Evolutionary conservation across 2,888 invertebrate species (phyloP), one percentile per base, ranked within the genome.

Genomic region (Petrolisthes manimaculis): DNA sequence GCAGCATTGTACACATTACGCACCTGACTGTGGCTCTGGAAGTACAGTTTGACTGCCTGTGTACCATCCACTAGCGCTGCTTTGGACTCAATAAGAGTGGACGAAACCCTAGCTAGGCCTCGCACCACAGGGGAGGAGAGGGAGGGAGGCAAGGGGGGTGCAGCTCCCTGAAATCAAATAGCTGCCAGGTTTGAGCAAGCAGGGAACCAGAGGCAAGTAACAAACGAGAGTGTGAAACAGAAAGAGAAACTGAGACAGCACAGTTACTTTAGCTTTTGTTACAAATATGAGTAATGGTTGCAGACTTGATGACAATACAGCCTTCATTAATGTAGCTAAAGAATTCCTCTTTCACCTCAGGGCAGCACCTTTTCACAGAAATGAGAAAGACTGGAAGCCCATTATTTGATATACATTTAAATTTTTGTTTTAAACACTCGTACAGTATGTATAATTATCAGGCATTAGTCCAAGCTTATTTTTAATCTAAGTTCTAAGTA

Each of bases 21-120:
- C 84, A 88, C 88, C 88, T 88, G 84, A 21, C 75, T 84, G 18
- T 77, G 80, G 79, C 88, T 80, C 84, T 88, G 88, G 67, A 84
- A 81, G 88, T 88, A 88, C 74, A 84, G 78, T 74, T 67, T 81
- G 84, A 88, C 54, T 54, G 84, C 84, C 67, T 88, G 79, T 74
- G 67, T 84, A 84, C 88, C 84, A 56, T 80, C 88, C 80, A 88
- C 79, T 24, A 88, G 88, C 55, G 88, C 84, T 79, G 84, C 88
- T 18, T 83, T 77, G 61, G 87, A 67, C 55, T 69, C 83, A 88
- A 83, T 79, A 71, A 84, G 84, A 61, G 88, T 79, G 69, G 85
- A 79, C 37, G 79, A 69, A 61, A 80, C 74, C 53, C 69, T 74
- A 79, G 84, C 54, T 54, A 88, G 80, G 74, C 74, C 86, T 71